These are phyloP conservation scores for Drosophila merina DNA, from an alignment of 2,888 invertebrate genomes.

Conservation along the genomic window DNA sequence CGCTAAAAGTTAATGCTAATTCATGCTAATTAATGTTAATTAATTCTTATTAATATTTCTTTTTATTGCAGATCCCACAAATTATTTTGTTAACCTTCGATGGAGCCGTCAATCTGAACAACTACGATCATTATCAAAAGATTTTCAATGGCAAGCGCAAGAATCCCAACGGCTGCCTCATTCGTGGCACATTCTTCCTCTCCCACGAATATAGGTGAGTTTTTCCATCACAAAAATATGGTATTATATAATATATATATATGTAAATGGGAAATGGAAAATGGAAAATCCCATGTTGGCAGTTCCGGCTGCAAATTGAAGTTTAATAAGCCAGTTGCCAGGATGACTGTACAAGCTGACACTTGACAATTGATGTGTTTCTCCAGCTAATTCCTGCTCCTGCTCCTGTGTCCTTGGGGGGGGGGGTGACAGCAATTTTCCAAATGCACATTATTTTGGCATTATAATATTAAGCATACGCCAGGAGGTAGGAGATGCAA, in stretches of 20 bases:
- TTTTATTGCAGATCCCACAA: constrained; percentile 91
- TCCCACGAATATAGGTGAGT: constrained; percentile 92
- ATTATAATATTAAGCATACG: constrained; percentile 67
- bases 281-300: neutral
- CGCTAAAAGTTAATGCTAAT: too few relatives aligned
- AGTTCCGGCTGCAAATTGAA: constrained; percentile 25
- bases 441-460: constrained; percentile 59
- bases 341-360: constrained; percentile 16
- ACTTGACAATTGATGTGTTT: constrained; percentile 44
- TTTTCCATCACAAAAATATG: neutral
- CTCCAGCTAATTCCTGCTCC: constrained; percentile 6
- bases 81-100: constrained; percentile 96
- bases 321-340: constrained; percentile 42
- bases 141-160: constrained; percentile 91
- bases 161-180: constrained; percentile 95
- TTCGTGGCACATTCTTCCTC: constrained; percentile 96
- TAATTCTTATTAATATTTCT: neutral
- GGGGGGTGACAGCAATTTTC: constrained; percentile 25
- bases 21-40: too few relatives aligned
- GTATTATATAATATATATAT: too few relatives aligned
- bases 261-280: neutral
- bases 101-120: constrained; percentile 96
- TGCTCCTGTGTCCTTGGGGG: constrained; percentile 16
- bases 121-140: constrained; percentile 93
- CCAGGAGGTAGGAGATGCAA: constrained; percentile 19